Evolutionary conservation across 2,888 invertebrate genomes (phyloP), one percentile per base, ranked within the genome.

Genomic region (Steinernema hermaphroditum): DNA sequence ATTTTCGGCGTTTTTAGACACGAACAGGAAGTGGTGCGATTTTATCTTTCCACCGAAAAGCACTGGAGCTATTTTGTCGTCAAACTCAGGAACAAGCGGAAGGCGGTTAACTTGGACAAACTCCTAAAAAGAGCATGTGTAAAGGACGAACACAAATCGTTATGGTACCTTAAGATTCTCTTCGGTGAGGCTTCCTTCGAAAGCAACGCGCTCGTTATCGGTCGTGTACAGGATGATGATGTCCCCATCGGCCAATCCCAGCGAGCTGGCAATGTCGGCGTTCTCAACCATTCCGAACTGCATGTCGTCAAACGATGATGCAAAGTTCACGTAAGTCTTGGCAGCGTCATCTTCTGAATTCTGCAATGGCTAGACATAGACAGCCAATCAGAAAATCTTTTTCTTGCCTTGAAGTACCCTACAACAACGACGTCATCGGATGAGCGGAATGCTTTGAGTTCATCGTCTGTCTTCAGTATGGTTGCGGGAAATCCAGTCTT

Each of bases 41-140:
- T 97, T 96, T 89, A 98, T 93, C 75, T 94, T 93, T 81, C 97
- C 97, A 72, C 96, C 94, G 88, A 99, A 99, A 89, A 99, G 95
- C 89, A 96, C 96, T 87, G 94, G 93, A 14, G 98, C 97, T 37
- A 94, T 95, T 88, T 89, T 84, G 70, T 82, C 85, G 74, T 84
- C 85, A 83, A 86, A 87, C 72, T 86, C 86, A 57, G 81, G 83
- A 75, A 86, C 86, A 71, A 86, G 83, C 41, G 86, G 81, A 70
- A 87, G 81, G 44, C 83, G 76, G 82, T 86, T 86, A 74, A 84
- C 82, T 76, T 86, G 84, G 78, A 86, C 82, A 80, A 80, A 86
- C 70, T 80, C 68, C 74, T 79, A 81, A 68, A 77, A 43, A 41
- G 32, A 57, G 16, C n/a, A n/a, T n/a, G n/a, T n/a, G n/a, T n/a